Evolutionary conservation across 1,140 invertebrate genomes (phyloP).

Genomic region (Drosophila lacteicornis): DNA sequence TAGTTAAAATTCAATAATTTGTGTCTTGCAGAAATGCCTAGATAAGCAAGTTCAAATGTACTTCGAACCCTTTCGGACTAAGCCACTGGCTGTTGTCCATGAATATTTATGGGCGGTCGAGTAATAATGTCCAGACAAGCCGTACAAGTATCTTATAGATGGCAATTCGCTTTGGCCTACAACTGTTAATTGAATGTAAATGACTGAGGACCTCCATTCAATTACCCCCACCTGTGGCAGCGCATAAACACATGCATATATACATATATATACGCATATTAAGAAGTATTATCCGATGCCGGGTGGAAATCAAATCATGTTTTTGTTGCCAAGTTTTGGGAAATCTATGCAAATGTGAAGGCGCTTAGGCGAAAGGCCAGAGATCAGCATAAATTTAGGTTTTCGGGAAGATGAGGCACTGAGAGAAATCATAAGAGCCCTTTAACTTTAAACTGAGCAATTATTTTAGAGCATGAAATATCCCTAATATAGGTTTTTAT

Average conservation of each 20-base stretch:
- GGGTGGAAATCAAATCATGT: constrained; percentile 53
- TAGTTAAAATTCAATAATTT: background rate
- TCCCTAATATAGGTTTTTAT: too few relatives aligned
- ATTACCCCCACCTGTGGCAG: constrained; percentile 68
- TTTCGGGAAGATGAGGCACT: constrained; percentile 17
- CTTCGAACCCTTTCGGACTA: background rate
- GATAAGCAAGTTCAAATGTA: background rate
- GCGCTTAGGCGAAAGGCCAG: constrained; percentile 21
- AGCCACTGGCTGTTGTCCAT: constrained; percentile 27
- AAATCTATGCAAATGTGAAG: constrained; percentile 49
- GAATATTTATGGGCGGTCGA: constrained; percentile 35
- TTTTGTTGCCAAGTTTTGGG: constrained; percentile 44
- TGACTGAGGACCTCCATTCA: constrained; percentile 68
- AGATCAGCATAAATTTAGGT: constrained; percentile 47
- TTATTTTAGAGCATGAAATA: too few relatives aligned
- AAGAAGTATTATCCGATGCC: constrained; percentile 41
- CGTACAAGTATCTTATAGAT: constrained; percentile 52
- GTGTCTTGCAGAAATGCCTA: background rate
- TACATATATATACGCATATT: constrained; percentile 7
- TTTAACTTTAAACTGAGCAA: too few relatives aligned
- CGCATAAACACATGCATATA: constrained; percentile 23
- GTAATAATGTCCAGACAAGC: constrained; percentile 28
- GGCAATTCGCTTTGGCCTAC: constrained; percentile 45
- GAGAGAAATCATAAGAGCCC: background rate
- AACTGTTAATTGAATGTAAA: constrained; percentile 82